Percentiles rank a stretch among this genome's conserved stretches.
Conservation (phyloP, 2,888 invertebrate genomes). For the Buathra laborator region DNA sequence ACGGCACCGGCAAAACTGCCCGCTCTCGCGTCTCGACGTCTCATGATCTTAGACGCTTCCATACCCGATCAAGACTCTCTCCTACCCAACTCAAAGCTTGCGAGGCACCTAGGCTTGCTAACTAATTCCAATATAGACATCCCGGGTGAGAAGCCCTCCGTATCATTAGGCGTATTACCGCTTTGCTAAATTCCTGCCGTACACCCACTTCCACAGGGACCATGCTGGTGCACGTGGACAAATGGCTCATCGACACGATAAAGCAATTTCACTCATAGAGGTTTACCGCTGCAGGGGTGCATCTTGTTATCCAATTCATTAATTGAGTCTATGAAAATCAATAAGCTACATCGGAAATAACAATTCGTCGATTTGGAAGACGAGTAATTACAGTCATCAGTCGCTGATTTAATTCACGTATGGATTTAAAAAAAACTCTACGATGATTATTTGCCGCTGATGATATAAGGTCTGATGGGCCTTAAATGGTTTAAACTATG, state of each 20-base stretch:
- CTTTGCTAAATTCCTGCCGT: conserved; percentile 17
- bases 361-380: conserved; percentile 13
- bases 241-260: neutral
- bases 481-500: no score
- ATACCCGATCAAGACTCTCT: conserved; percentile 46
- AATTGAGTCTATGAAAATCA: conserved; percentile 12
- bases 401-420: no score
- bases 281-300: neutral
- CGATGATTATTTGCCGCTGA: no score
- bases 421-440: no score
- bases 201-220: neutral
- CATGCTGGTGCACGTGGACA: neutral
- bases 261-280: neutral
- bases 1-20: conserved; percentile 71
- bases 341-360: conserved; percentile 22
- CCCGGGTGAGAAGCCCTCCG: conserved; percentile 19
- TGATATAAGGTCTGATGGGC: no score
- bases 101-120: conserved; percentile 6
- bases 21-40: conserved; percentile 41
- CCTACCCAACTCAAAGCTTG: conserved; percentile 49
- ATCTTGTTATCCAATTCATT: conserved; percentile 41
- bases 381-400: no score
- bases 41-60: conserved; percentile 7
- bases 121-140: conserved; percentile 31
- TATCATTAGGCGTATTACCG: neutral